These are phyloP conservation scores for Agonopterix alstromeriana DNA, from an alignment of 2,888 invertebrate genomes.

Conservation along the genomic window DNA sequence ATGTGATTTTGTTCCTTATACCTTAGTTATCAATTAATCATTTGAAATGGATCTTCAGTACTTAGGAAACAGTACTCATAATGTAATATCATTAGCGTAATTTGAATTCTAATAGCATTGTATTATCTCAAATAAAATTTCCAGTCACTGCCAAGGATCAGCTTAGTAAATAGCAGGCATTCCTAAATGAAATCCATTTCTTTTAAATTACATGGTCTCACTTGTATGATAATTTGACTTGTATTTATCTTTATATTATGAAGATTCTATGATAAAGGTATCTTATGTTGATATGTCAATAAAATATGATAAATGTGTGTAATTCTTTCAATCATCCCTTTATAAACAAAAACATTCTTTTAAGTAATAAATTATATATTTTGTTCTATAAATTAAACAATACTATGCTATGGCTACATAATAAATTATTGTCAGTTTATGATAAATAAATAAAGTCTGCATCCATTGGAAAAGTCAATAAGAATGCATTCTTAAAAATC, in stretches of 20 bases:
- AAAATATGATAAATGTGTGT: conserved; percentile 49
- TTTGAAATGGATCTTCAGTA: conserved; percentile 47
- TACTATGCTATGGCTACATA: conserved; percentile 7
- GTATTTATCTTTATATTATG: conserved; percentile 64
- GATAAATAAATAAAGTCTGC: not conserved
- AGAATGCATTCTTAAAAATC: not conserved
- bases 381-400: conserved; percentile 3
- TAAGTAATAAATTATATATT: not conserved
- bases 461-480: conserved; percentile 5
- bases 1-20: conserved; percentile 65
- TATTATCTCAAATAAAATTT: conserved; percentile 13
- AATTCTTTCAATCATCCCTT: conserved; percentile 23
- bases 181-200: conserved; percentile 61
- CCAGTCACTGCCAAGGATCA: conserved; percentile 61
- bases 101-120: conserved; percentile 15
- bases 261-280: conserved; percentile 65
- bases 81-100: conserved; percentile 15
- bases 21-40: conserved; percentile 31
- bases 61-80: conserved; percentile 25
- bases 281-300: conserved; percentile 69
- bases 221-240: conserved; percentile 68
- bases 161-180: conserved; percentile 44
- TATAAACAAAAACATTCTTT: not conserved
- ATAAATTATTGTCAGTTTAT: conserved; percentile 42
- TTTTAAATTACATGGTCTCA: conserved; percentile 64